phyloP scores from a whole-genome alignment of 2,888 invertebrate species.

The Amphipoea oculea region DNA sequence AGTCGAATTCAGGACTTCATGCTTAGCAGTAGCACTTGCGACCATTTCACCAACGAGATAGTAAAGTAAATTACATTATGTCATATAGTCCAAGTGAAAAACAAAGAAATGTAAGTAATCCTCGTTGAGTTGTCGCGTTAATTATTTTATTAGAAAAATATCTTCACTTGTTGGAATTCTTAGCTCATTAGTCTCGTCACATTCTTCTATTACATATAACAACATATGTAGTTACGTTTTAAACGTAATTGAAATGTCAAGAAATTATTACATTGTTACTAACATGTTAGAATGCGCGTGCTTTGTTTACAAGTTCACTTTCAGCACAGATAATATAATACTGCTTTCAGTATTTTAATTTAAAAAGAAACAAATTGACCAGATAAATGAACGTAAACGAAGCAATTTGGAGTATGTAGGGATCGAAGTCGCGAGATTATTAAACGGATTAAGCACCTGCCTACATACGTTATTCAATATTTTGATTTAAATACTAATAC shows the following conservation, averaged over 20 bases:
- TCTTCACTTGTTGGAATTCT: background rate
- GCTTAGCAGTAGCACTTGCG: background rate
- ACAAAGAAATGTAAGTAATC: background rate
- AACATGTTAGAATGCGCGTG: background rate
- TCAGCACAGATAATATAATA: too few relatives aligned
- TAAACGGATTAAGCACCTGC: background rate
- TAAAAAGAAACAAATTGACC: background rate
- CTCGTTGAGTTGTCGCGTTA: background rate
- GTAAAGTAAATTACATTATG: background rate
- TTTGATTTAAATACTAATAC: background rate
- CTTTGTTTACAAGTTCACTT: conserved; percentile 1
- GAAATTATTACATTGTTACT: background rate
- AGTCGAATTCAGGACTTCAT: background rate
- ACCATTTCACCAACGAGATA: background rate
- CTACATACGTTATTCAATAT: background rate
- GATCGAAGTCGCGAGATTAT: too few relatives aligned
- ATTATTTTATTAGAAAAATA: background rate
- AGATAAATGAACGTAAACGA: background rate
- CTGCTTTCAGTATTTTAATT: conserved; percentile 5
- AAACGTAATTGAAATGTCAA: background rate
- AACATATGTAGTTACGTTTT: background rate
- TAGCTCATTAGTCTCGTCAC: background rate
- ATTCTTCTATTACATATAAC: background rate
- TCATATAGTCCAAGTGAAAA: background rate
- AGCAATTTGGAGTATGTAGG: background rate